Conservation (phyloP, 2,113 vertebrate species). For the Alaudala cheleensis region DNA sequence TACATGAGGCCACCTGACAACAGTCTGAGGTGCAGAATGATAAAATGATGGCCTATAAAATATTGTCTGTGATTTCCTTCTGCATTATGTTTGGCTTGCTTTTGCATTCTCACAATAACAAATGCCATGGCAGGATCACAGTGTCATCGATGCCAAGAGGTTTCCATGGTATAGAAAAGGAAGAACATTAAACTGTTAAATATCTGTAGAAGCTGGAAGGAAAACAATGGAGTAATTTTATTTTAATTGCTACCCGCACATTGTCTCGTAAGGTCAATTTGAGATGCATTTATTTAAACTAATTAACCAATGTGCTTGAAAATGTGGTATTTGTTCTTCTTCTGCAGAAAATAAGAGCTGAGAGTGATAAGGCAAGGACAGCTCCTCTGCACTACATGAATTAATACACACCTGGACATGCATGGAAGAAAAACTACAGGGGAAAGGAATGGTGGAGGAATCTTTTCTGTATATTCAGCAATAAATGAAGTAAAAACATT, state of each 20-base stretch:
- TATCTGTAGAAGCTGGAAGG: not conserved
- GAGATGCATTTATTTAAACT: constrained; percentile 33
- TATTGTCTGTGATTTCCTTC: not conserved
- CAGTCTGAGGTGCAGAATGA: not conserved
- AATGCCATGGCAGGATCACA: not conserved
- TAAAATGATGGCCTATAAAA: not conserved
- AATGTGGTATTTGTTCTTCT: not conserved
- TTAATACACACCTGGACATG: not conserved
- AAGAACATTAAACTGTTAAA: not conserved
- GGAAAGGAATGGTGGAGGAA: not conserved
- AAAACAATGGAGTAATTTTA: not conserved
- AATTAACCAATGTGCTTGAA: constrained; percentile 38
- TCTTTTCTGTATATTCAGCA: not conserved
- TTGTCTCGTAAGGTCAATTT: constrained; percentile 26
- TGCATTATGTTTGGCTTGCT: not conserved
- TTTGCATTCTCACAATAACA: not conserved
- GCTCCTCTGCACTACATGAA: not conserved
- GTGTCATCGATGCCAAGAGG: not conserved
- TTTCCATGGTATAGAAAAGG: not conserved
- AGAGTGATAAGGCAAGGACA: not conserved
- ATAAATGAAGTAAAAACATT: not conserved
- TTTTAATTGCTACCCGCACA: not conserved
- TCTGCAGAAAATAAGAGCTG: not conserved
- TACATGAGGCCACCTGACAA: not conserved
- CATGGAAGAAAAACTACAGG: not conserved